phyloP scores from a whole-genome alignment of 2,113 vertebrate species.

The Okapia johnstoni region DNA sequence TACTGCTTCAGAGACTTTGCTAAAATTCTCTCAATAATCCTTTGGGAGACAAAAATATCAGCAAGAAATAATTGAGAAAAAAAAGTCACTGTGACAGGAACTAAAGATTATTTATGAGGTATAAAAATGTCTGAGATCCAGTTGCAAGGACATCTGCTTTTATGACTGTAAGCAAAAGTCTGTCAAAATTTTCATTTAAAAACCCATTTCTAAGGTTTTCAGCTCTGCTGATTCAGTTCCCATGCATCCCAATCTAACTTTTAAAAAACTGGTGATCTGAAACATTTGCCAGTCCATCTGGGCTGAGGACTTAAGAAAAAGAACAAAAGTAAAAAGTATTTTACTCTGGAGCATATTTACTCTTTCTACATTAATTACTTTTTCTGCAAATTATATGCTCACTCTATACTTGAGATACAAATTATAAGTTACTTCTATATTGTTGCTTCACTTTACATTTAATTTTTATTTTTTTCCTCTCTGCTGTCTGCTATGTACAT shows the following conservation, averaged over 20 bases:
- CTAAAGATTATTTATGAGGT: constrained; percentile 51
- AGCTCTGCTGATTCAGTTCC: background rate
- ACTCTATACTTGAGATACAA: background rate
- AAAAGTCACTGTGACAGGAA: background rate
- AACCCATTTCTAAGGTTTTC: background rate
- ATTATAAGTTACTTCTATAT: background rate
- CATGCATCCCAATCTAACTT: background rate
- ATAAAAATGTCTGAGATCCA: background rate
- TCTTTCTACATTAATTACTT: background rate
- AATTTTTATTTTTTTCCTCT: background rate
- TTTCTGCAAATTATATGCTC: background rate
- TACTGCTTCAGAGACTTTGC: background rate
- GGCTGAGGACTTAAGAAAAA: background rate
- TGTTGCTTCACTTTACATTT: background rate
- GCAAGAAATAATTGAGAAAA: background rate
- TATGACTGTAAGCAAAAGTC: background rate
- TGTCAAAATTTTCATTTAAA: constrained; percentile 28
- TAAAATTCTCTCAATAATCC: background rate
- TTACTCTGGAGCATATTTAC: background rate
- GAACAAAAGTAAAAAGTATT: background rate
- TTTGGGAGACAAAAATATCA: background rate
- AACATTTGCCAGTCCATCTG: background rate
- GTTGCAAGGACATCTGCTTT: background rate
- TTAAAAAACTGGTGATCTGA: background rate
- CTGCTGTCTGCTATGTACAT: background rate